phyloP scores from a whole-genome alignment of 2,113 vertebrate genomes.

The Cololabis saira region DNA sequence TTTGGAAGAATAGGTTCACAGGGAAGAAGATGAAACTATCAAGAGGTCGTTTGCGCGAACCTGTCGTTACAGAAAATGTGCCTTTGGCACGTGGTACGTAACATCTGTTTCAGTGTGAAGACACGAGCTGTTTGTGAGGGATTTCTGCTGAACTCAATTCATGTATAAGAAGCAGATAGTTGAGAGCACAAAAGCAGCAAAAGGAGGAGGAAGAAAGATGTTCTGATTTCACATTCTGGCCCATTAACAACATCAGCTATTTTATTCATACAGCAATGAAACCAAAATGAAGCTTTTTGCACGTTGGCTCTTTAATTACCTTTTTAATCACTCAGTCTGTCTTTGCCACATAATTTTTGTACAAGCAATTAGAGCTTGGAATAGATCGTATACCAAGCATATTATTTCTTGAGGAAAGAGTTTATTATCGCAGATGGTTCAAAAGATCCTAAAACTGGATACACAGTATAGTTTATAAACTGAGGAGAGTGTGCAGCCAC shows the following conservation, averaged over 20 bases:
- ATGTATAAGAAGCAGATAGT: constrained; percentile 13
- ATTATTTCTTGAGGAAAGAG: too few relatives aligned
- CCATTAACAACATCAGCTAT: not conserved
- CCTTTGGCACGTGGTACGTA: constrained; percentile 45
- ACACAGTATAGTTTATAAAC: too few relatives aligned
- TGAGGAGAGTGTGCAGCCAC: too few relatives aligned
- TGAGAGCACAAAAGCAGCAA: not conserved
- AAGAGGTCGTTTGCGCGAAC: constrained; percentile 18
- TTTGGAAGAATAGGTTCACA: constrained; percentile 16
- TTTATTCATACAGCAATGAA: not conserved
- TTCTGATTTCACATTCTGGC: not conserved
- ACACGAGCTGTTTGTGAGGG: constrained; percentile 37
- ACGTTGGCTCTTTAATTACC: too few relatives aligned
- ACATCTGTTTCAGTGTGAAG: constrained; percentile 19
- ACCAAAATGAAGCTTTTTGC: too few relatives aligned
- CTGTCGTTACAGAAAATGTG: constrained; percentile 28
- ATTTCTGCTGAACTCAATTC: constrained; percentile 18
- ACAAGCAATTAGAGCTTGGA: too few relatives aligned
- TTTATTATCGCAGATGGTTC: too few relatives aligned
- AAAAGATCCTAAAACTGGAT: too few relatives aligned
- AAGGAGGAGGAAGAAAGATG: not conserved
- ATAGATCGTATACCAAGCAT: too few relatives aligned
- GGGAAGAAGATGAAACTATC: constrained; percentile 24
- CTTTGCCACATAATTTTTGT: too few relatives aligned
- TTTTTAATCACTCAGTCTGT: too few relatives aligned